Conservation (phyloP, 2,113 vertebrate genomes). For the Microcebus tavaratra region DNA sequence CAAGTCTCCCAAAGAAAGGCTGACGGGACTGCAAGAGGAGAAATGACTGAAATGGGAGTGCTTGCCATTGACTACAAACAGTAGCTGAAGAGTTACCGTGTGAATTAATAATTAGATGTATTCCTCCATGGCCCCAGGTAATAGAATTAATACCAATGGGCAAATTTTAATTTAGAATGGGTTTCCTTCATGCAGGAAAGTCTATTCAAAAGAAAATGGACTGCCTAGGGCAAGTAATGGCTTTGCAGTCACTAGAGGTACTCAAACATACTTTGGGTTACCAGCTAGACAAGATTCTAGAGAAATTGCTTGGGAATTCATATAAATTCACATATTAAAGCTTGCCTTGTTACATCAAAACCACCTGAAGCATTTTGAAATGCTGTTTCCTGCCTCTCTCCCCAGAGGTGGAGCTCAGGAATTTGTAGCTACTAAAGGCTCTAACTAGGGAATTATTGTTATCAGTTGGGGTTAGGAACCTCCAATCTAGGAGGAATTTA, state of each 20-base stretch:
- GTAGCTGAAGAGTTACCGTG: neutral
- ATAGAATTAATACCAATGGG: neutral
- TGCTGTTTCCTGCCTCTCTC: neutral
- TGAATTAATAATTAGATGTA: neutral
- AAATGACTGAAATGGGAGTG: neutral
- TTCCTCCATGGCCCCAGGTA: neutral
- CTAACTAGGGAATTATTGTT: neutral
- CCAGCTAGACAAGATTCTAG: neutral
- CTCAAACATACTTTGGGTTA: neutral
- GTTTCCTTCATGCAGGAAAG: neutral
- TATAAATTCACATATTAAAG: neutral
- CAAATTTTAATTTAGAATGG: neutral
- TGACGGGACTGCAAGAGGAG: neutral
- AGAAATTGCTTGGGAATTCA: neutral
- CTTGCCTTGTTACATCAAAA: neutral
- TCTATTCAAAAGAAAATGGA: neutral
- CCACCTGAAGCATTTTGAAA: neutral
- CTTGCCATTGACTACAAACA: neutral
- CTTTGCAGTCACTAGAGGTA: neutral
- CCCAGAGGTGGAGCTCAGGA: neutral
- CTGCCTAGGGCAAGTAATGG: neutral
- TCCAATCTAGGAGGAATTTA: neutral
- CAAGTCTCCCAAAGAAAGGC: neutral
- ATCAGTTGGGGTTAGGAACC: neutral
- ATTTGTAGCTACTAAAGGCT: neutral